These are phyloP conservation scores for Phenganax subtilis DNA, from an alignment of 92 coral and sea anemone species.

Conservation along the genomic window DNA sequence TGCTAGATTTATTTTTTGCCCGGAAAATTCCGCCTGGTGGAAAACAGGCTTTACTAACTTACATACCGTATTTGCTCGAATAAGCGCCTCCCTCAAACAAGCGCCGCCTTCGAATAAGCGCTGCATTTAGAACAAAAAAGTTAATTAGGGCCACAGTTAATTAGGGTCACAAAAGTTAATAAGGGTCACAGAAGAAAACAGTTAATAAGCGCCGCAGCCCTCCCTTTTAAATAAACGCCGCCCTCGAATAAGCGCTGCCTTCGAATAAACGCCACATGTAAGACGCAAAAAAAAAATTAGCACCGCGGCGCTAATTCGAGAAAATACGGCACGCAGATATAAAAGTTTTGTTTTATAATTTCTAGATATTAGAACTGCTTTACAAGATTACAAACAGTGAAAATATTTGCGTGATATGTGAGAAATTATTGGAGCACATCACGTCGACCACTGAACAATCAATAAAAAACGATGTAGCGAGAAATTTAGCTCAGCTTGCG, in stretches of 20 bases:
- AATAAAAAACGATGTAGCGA: slow-evolving; percentile 71
- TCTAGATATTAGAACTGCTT: slow-evolving; percentile 74
- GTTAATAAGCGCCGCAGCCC: neutral
- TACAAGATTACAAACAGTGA: slow-evolving; percentile 80
- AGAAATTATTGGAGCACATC: slow-evolving; percentile 64
- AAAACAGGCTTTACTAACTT: too few species aligned
- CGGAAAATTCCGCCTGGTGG: too few species aligned
- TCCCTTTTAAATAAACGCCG: neutral
- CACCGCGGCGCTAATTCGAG: too few species aligned
- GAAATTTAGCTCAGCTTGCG: slow-evolving; percentile 77
- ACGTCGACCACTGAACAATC: slow-evolving; percentile 55
- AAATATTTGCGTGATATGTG: slow-evolving; percentile 79
- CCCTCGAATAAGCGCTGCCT: neutral
- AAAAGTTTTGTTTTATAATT: neutral
- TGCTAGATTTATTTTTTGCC: too few species aligned
- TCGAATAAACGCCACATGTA: neutral
- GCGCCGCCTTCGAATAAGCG: too few species aligned
- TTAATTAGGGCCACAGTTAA: too few species aligned
- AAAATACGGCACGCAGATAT: too few species aligned
- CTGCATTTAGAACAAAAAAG: too few species aligned
- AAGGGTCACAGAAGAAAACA: neutral
- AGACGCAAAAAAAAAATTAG: neutral
- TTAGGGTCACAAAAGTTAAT: too few species aligned
- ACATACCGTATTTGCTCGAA: too few species aligned
- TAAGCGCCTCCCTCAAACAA: too few species aligned